Base-by-base conservation (phyloP, 2,888 invertebrate genomes). In the Acronicta aceris region DNA sequence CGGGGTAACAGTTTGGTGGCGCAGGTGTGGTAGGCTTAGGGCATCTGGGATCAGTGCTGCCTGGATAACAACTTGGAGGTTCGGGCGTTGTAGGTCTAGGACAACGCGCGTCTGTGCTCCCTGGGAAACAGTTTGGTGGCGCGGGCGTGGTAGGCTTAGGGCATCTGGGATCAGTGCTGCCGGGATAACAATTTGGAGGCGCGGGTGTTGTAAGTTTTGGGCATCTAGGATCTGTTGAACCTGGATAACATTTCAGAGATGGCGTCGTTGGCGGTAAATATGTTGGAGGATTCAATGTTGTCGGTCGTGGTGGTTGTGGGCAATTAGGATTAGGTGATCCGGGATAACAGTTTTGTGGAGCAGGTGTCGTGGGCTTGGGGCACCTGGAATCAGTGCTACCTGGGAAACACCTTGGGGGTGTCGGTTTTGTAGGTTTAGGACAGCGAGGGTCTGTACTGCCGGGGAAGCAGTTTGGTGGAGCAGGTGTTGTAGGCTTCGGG, bases 31-130 rank as follows among this genome's bases (percentile, higher is more conserved):
- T 77, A 10, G 83, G 83, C 62, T 79, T 81, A 0, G 88, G 91
- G 33, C 91, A 92, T 6, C 82, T 64, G 0, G 88, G 84, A 69
- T 94, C 84, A 0, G 78, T 67, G 0, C 83, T 84, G 0, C 90
- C 91, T 0, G 89, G 84, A 15, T 2, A 72, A 2, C 72, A 72
- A 0, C 70, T 79, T 0, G 80, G 82, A 1, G 82, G 79, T 12
- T 72, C 76, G 0, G 79, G 69, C 81, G 77, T 6, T 67, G 30
- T 30, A 1, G 30, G 30, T 30, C 3, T 30, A 9, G 30, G 30
- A 30, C 30, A 30, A 3, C 30, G 30, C 0, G 30, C 9, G 30
- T 30, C 30, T 30, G 8, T 8, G 30, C 30, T 30, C 9, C 30
- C 30, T 0, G 30, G 30, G 10, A 2, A 30, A 10, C 30, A 30